Evolutionary conservation across 2,113 vertebrate genomes (phyloP).

Genomic region (Emydocephalus ijimae): DNA sequence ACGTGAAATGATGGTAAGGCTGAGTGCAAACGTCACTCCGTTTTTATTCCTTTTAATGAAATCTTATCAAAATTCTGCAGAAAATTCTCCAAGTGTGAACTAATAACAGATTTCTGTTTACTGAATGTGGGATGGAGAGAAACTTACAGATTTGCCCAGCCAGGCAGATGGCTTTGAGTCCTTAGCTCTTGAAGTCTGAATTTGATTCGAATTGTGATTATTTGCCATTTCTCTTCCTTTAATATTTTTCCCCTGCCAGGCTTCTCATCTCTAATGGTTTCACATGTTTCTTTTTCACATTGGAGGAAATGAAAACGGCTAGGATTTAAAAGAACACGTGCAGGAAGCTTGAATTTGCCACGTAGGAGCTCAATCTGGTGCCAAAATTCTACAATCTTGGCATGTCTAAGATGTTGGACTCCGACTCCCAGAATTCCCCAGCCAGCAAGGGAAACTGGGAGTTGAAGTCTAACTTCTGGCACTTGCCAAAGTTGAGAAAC

Average conservation of each 20-base stretch:
- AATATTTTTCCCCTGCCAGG: neutral
- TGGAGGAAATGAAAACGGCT: neutral
- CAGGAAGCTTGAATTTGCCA: neutral
- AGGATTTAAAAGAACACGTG: neutral
- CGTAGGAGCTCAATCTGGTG: neutral
- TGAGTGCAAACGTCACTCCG: neutral
- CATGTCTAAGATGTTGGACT: neutral
- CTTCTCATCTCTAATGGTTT: neutral
- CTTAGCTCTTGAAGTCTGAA: neutral
- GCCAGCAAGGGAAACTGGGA: neutral
- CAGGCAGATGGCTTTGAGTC: neutral
- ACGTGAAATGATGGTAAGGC: neutral
- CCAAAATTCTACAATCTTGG: neutral
- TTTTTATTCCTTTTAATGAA: neutral
- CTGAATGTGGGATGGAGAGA: neutral
- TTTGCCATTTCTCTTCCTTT: neutral
- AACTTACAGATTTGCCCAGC: neutral
- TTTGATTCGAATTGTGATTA: neutral
- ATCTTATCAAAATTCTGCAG: neutral
- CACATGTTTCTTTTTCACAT: neutral
- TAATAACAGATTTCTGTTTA: neutral
- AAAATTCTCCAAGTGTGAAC: neutral
- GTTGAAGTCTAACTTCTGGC: neutral
- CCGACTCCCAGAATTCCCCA: neutral
- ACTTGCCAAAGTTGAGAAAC: neutral